phyloP scores from a whole-genome alignment of 2,113 vertebrate genomes.

The Anser brachyrhynchus region DNA sequence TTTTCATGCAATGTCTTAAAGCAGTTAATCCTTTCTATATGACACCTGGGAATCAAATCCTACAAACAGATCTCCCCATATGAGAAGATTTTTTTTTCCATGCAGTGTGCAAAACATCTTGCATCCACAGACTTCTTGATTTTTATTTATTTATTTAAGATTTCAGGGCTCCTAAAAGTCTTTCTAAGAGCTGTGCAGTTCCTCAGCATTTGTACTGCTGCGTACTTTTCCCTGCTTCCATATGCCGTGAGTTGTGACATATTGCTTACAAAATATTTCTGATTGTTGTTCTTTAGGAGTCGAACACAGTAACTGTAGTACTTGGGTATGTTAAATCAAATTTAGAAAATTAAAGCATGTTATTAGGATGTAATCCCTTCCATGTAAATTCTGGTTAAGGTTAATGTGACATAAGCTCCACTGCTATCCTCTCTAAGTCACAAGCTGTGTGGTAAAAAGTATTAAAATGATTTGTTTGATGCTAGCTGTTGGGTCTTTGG shows the following conservation, averaged over 20 bases:
- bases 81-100: not conserved
- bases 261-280: not conserved
- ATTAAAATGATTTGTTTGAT: conserved; percentile 51
- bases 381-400: conserved; percentile 9
- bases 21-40: not conserved
- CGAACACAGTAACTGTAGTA: not conserved
- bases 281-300: not conserved
- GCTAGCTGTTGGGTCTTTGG: conserved; percentile 4
- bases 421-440: conserved; percentile 38
- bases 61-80: not conserved
- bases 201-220: not conserved
- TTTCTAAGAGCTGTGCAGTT: not conserved
- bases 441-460: not conserved
- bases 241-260: not conserved
- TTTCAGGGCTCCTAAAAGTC: not conserved
- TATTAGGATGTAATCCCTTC: conserved; percentile 32
- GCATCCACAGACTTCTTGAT: not conserved
- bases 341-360: not conserved
- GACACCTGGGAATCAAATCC: not conserved
- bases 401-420: conserved; percentile 50
- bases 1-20: not conserved
- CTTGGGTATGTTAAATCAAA: not conserved
- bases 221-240: not conserved
- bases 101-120: not conserved
- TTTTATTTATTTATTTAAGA: not conserved